These are phyloP conservation scores for Nerophis lumbriciformis DNA, from an alignment of 2,113 vertebrate genomes.

Conservation along the genomic window DNA sequence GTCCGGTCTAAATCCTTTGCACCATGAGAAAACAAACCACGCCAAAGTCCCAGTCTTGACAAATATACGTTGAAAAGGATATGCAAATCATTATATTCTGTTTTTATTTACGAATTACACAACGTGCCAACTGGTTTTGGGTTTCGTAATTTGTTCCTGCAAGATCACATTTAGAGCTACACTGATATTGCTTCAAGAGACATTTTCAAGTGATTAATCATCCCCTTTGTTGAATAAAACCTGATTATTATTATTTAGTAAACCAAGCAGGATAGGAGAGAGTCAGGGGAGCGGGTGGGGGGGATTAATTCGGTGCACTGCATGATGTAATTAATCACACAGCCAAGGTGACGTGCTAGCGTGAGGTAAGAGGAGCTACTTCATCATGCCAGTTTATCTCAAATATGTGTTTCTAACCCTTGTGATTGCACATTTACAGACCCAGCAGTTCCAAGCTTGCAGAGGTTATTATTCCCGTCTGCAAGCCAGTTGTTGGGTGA, in stretches of 20 bases:
- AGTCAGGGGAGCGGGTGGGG: constrained; percentile 6
- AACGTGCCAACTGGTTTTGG: too few species aligned
- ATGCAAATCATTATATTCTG: too few species aligned
- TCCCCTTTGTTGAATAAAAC: background rate
- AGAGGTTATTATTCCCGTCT: constrained; percentile 41
- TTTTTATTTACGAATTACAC: too few species aligned
- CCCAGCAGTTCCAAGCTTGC: constrained; percentile 44
- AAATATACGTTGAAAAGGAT: too few species aligned
- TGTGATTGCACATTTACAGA: constrained; percentile 28
- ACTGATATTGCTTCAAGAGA: constrained; percentile 2
- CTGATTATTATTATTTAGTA: background rate
- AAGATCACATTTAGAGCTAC: constrained; percentile 16
- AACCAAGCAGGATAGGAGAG: constrained; percentile 3
- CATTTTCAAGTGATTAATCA: constrained; percentile 5
- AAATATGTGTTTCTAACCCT: constrained; percentile 3
- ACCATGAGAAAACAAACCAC: too few species aligned
- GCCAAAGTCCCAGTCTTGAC: too few species aligned
- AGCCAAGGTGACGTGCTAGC: constrained; percentile 14
- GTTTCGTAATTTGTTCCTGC: background rate
- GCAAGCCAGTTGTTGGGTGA: constrained; percentile 47
- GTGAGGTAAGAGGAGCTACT: constrained; percentile 22
- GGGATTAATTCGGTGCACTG: constrained; percentile 24
- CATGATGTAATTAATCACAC: constrained; percentile 41
- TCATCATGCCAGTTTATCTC: constrained; percentile 24
- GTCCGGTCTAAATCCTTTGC: too few species aligned